phyloP scores from a whole-genome alignment of 37 sponge, comb jelly and placozoan genomes.

The Beroe forskalii region DNA sequence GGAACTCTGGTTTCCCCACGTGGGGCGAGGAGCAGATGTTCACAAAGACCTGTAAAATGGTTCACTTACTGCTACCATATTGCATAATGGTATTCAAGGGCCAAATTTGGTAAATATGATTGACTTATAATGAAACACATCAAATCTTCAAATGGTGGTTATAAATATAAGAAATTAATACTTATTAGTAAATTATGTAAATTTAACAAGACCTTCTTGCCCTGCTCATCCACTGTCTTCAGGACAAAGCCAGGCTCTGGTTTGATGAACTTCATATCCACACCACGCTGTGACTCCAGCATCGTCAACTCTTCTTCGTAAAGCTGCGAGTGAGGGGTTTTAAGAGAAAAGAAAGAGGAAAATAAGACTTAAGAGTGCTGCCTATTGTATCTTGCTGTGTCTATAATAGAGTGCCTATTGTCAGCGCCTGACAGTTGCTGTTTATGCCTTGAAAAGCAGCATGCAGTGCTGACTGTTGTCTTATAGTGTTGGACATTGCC shows the following conservation, averaged over 20 bases:
- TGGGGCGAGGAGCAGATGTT: conserved; percentile 72
- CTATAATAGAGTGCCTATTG: background rate
- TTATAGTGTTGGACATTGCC: too few species aligned
- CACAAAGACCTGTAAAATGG: conserved; percentile 80
- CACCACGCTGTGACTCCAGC: conserved; percentile 83
- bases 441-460: too few species aligned
- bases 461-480: too few species aligned
- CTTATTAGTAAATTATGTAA: too few species aligned
- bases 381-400: background rate
- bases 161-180: too few species aligned
- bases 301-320: conserved; percentile 86
- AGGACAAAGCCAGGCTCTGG: conserved; percentile 88
- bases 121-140: too few species aligned
- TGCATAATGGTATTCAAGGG: too few species aligned
- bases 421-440: conserved; percentile 83
- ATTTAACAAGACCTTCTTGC: too few species aligned
- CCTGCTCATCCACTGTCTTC: conserved; percentile 68
- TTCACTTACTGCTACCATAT: too few species aligned
- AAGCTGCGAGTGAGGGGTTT: conserved; percentile 9
- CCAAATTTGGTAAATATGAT: too few species aligned
- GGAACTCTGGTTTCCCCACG: conserved; percentile 69
- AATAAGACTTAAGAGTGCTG: background rate
- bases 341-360: background rate
- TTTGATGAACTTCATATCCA: conserved; percentile 82
- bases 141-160: too few species aligned